phyloP scores from a whole-genome alignment of 1,140 invertebrate genomes.

The Cyphomyrmex costatus region DNA sequence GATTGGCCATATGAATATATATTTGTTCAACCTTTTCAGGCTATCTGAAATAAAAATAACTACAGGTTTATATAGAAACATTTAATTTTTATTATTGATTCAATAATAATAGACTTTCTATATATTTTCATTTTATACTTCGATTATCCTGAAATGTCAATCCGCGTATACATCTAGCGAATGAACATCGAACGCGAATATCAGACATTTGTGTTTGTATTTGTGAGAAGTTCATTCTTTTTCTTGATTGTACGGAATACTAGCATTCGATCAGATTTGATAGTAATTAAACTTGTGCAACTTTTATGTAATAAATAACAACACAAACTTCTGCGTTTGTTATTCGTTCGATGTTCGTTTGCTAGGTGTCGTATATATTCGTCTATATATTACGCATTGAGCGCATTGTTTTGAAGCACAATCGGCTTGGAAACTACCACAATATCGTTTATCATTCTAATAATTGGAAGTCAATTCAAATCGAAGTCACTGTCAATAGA shows the following conservation, averaged over 20 bases:
- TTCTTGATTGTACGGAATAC: too few relatives aligned
- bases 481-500: conserved; percentile 22
- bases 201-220: too few relatives aligned
- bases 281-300: too few relatives aligned
- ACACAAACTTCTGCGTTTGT: too few relatives aligned
- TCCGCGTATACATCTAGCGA: too few relatives aligned
- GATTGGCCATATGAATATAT: background rate
- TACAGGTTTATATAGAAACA: background rate
- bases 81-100: conserved; percentile 18
- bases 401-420: background rate
- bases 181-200: too few relatives aligned
- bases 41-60: background rate
- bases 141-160: background rate
- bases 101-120: background rate
- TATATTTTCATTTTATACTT: background rate
- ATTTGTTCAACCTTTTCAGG: background rate
- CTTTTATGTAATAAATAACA: too few relatives aligned
- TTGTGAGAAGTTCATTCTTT: too few relatives aligned
- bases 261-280: too few relatives aligned
- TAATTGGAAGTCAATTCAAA: conserved; percentile 28
- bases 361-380: too few relatives aligned
- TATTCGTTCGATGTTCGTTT: too few relatives aligned
- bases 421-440: background rate
- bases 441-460: conserved; percentile 2
- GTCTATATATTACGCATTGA: background rate